Base-by-base conservation (phyloP, 2,113 vertebrate genomes). In the Pluvialis apricaria region DNA sequence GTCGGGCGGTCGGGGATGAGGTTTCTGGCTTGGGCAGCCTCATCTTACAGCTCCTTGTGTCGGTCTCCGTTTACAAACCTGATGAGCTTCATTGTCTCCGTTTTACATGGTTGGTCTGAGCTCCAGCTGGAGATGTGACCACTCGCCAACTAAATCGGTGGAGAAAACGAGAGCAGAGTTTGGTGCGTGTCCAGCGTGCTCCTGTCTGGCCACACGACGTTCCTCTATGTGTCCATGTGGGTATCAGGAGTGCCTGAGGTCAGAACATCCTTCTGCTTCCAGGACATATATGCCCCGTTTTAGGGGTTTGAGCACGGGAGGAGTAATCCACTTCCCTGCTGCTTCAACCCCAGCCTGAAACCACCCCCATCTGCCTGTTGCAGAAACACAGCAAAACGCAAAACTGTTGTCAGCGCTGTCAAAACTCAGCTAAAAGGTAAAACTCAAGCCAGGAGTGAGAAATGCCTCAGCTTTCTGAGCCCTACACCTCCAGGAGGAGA, bases 101-200 rank as follows among this genome's bases (percentile, higher is more conserved):
- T 75, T 79, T 88, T 16, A 36, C 10, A 6, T 38, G 49, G 49
- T 51, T 51, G 49, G 22, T 51, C 49, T 51, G 86, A 83, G 49
- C 76, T 88, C 49, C 9, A 7, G 29, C 40, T 88, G 93, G 66
- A 64, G 49, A 38, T 55, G 49, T 32, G 32, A 54, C 71, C 47
- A 3, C 38, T 69, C 0, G 0, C 61, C 44, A 36, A 1, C 40
- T 52, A 6, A 52, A 31, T 11, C 4, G 4, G 38, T 28, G 54
- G 44, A 19, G 54, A 69, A 77, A 77, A 29, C 0, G 5, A 86
- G 57, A 68, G 71, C 61, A 89, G 49, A 45, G 60, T 22, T 81
- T 40, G 58, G 36, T 81, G 36, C 7, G 2, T 7, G 24, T 42
- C 45, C 77, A 73, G 34, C 0, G 0, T 1, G 0, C 26, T 71